Conservation (phyloP, 1,140 invertebrate genomes). For the Eciton burchellii region DNA sequence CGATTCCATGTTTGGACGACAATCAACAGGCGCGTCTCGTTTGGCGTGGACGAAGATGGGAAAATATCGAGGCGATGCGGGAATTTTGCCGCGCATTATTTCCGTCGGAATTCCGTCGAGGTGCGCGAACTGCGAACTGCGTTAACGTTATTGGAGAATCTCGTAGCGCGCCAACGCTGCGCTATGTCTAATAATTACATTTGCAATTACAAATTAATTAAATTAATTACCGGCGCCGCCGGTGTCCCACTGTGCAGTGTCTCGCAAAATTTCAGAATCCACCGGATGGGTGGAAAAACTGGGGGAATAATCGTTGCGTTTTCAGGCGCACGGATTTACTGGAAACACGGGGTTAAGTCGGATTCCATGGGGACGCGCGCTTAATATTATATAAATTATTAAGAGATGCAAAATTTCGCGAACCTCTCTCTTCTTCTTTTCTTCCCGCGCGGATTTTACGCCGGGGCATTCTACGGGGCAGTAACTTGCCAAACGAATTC, state of each 20-base stretch:
- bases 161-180: background rate
- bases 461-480: background rate
- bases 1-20: conserved; percentile 40
- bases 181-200: background rate
- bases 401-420: background rate
- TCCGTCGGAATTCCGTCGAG: background rate
- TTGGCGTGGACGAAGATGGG: background rate
- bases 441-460: no score
- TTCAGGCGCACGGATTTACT: background rate
- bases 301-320: conserved; percentile 8
- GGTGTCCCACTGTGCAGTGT: background rate
- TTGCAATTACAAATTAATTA: background rate
- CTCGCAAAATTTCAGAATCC: background rate
- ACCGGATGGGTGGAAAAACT: background rate
- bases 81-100: conserved; percentile 26
- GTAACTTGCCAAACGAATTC: conserved; percentile 5
- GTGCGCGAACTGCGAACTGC: background rate
- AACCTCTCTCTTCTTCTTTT: conserved; percentile 12
- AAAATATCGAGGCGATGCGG: conserved; percentile 13
- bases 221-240: background rate
- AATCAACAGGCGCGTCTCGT: conserved; percentile 8
- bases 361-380: background rate
- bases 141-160: conserved; percentile 4
- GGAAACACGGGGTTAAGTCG: background rate
- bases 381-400: background rate